A percentile compares a stretch with the other conserved stretches of the same genome.
phyloP scores from a whole-genome alignment of 2,113 vertebrate genomes.

The Girardinichthys multiradiatus region DNA sequence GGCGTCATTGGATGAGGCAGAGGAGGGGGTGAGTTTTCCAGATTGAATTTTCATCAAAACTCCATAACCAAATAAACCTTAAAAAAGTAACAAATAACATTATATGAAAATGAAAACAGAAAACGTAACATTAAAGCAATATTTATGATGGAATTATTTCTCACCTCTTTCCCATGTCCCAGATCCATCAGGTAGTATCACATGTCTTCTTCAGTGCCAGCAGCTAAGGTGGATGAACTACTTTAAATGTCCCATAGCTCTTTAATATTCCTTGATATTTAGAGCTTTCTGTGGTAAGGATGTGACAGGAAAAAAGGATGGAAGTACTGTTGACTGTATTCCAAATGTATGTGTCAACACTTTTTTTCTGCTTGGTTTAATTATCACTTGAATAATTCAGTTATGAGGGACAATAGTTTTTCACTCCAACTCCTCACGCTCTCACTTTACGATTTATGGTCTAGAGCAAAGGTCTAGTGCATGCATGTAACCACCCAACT shows the following conservation, averaged over 20 bases:
- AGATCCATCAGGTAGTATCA: background rate
- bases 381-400: background rate
- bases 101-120: background rate
- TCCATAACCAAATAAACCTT: no score
- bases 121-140: background rate
- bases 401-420: background rate
- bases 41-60: no score
- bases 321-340: constrained; percentile 1
- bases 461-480: background rate
- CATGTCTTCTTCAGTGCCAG: background rate
- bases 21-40: no score
- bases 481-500: background rate
- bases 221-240: background rate
- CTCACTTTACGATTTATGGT: background rate
- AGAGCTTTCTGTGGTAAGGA: background rate
- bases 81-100: background rate
- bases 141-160: background rate
- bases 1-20: no score
- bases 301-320: background rate
- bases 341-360: background rate
- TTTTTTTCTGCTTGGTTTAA: background rate
- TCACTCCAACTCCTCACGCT: background rate
- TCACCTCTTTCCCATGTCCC: background rate
- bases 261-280: background rate
- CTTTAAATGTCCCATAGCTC: background rate